These are phyloP conservation scores for Aplocera efformata DNA, from an alignment of 2,888 invertebrate species.

Conservation along the genomic window DNA sequence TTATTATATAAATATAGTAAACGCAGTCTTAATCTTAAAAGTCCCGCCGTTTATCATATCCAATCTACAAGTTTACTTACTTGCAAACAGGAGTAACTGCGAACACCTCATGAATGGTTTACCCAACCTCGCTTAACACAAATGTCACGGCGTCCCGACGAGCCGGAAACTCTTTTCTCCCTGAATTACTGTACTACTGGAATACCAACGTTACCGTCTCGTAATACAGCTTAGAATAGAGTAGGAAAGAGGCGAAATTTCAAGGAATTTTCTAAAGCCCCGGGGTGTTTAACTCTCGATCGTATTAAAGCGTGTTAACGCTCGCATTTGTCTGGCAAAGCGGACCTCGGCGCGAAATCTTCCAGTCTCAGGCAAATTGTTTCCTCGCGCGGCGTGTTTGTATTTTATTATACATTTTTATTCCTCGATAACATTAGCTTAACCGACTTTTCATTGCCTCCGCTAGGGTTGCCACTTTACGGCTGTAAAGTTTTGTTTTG, in stretches of 20 bases:
- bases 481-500: slow-evolving; percentile 36
- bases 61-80: slow-evolving; percentile 56
- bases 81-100: slow-evolving; percentile 54
- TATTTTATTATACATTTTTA: slow-evolving; percentile 81
- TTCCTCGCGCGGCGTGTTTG: slow-evolving; percentile 79
- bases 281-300: slow-evolving; percentile 42
- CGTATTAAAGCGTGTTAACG: slow-evolving; percentile 40
- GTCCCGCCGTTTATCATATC: too few relatives aligned
- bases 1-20: too few relatives aligned
- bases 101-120: slow-evolving; percentile 70
- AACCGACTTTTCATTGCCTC: slow-evolving; percentile 80
- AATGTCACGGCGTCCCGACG: slow-evolving; percentile 76
- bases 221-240: slow-evolving; percentile 40
- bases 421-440: slow-evolving; percentile 81
- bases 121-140: slow-evolving; percentile 73
- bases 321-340: slow-evolving; percentile 36
- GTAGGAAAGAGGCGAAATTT: slow-evolving; percentile 47
- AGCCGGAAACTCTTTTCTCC: slow-evolving; percentile 79
- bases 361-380: slow-evolving; percentile 80
- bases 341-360: slow-evolving; percentile 68
- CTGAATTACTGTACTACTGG: slow-evolving; percentile 58
- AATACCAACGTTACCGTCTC: slow-evolving; percentile 42
- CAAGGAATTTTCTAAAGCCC: slow-evolving; percentile 68
- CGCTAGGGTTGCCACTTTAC: slow-evolving; percentile 64
- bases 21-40: too few relatives aligned